Evolutionary conservation across 2,797 vertebrate genomes (phyloP), one percentile per base, ranked within the genome.

Genomic region (Thripadectes ignobilis): DNA sequence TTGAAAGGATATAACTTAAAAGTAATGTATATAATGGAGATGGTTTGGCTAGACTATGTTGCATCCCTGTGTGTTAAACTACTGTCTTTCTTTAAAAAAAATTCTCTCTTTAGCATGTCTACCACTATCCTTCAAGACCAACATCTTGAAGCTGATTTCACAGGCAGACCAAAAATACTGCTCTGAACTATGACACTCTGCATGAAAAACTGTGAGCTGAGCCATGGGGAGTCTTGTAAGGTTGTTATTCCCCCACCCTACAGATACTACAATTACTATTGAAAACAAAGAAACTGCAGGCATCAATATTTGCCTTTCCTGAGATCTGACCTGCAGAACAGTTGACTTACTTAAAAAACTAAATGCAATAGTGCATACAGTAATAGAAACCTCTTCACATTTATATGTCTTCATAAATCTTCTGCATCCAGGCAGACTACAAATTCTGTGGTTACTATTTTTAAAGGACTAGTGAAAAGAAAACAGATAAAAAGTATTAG

Each of bases 311-410:
- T 41, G 57, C 32, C 58, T 78, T 85, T 96, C 23, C 68, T 88
- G 81, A 97, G 94, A 95, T 79, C n/a, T 58, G 90, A 34, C 36
- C 71, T 73, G 72, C 66, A 89, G 66, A 97, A 59, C 13, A 87
- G 67, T 9, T 14, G 19, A 52, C 36, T 62, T 91, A 62, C 52
- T 82, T 88, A 84, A 97, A 77, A 77, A 81, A 85, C 20, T 68
- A 86, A 71, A 85, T 43, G 51, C 26, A n/a, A 19, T 82, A 45
- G 46, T 69, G 67, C 88, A 84, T 65, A 62, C 23, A 66, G 76
- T 51, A 73, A 76, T 52, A 81, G 55, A 94, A 92, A 74, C 71
- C 13, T 68, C 86, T 96, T 92, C 77, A 94, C 24, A 84, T 74
- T 93, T 94, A 30, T 19, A 59, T 58, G 19, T 39, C 58, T n/a